Percentiles rank a stretch among this genome's conserved stretches.
Evolutionary conservation across 2,113 vertebrate species (phyloP).

Genomic region (Phainopepla nitens): DNA sequence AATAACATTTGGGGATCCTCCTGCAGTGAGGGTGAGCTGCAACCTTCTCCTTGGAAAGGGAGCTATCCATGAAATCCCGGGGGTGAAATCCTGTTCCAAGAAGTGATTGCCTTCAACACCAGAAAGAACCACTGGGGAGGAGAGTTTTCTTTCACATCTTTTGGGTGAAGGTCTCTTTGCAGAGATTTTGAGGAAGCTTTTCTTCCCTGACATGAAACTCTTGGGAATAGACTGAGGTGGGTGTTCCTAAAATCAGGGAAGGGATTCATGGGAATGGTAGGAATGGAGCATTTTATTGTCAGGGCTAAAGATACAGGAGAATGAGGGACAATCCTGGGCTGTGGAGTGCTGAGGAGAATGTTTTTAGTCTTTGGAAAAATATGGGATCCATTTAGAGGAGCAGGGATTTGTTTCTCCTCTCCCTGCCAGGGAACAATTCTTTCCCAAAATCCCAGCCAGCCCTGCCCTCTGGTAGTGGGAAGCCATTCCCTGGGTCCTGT

Average conservation of each 20-base stretch:
- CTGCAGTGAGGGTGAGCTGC: neutral
- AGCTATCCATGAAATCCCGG: accelerated
- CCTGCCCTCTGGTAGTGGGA: neutral
- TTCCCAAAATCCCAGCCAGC: neutral
- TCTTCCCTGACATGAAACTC: neutral
- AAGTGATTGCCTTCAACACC: neutral
- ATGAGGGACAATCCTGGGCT: neutral
- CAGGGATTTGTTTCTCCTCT: neutral
- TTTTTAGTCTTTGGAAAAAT: neutral
- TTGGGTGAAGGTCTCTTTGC: neutral
- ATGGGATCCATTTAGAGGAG: neutral
- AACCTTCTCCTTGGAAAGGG: neutral
- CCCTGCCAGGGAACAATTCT: neutral
- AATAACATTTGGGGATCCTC: accelerated
- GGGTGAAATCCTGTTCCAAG: neutral
- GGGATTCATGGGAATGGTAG: neutral
- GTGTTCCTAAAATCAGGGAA: neutral
- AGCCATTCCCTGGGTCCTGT: neutral
- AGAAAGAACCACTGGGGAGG: neutral
- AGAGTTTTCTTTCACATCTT: neutral
- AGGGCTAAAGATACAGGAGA: accelerated
- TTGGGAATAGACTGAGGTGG: neutral
- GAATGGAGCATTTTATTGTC: neutral
- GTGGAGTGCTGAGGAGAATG: neutral
- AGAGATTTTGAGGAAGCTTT: neutral